A percentile compares a stretch with the other conserved stretches of the same genome.
These are phyloP conservation scores for Kuschelorhynchus macadamiae DNA, from an alignment of 2,888 invertebrate species.

Conservation along the genomic window DNA sequence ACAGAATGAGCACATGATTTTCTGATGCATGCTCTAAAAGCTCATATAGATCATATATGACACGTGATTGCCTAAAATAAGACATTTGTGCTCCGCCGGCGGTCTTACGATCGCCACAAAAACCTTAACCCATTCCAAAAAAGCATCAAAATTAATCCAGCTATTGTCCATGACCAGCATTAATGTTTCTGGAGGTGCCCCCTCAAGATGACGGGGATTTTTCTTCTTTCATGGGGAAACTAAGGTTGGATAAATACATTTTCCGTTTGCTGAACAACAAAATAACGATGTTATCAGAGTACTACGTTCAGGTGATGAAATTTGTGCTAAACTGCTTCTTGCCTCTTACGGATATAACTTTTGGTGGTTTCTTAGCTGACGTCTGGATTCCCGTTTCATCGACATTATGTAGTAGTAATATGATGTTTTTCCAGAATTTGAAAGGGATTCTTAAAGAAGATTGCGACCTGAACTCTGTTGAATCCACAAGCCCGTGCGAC, in stretches of 20 bases:
- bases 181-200: constrained; percentile 15
- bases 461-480: too few relatives aligned
- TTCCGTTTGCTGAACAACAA: constrained; percentile 15
- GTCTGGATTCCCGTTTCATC: constrained; percentile 13
- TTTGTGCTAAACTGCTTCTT: constrained; percentile 6
- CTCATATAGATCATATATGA: neutral
- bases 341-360: neutral
- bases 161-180: neutral
- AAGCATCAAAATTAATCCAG: constrained; percentile 7
- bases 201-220: constrained; percentile 10
- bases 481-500: too few relatives aligned
- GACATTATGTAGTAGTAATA: constrained; percentile 2
- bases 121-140: constrained; percentile 8
- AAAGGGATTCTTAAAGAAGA: too few relatives aligned
- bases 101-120: constrained; percentile 1
- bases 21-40: constrained; percentile 3
- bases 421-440: neutral
- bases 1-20: neutral
- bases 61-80: constrained; percentile 5
- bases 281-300: neutral
- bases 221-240: constrained; percentile 8
- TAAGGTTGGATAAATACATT: constrained; percentile 10
- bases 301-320: neutral
- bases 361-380: constrained; percentile 13
- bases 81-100: constrained; percentile 1